Percentiles rank a stretch among this genome's conserved stretches.
Conservation (phyloP, 2,888 invertebrate species). For the Acanthosepion esculentum region DNA sequence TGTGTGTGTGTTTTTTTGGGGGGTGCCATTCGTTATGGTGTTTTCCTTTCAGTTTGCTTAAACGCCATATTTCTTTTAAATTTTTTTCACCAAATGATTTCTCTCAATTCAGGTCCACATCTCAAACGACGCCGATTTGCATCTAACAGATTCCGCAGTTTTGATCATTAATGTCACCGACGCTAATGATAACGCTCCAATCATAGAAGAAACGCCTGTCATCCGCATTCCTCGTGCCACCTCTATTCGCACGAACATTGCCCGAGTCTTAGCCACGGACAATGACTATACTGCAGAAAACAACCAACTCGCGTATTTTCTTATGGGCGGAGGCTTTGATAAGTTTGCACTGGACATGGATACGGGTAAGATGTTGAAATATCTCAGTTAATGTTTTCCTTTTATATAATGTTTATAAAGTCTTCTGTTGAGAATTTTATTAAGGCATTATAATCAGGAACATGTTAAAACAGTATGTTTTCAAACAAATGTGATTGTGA, state of each 20-base stretch:
- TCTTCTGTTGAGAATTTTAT: too few relatives aligned
- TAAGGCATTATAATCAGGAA: too few relatives aligned
- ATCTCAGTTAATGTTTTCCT: background rate
- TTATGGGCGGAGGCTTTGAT: constrained; percentile 51
- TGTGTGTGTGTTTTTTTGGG: too few relatives aligned
- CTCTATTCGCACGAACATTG: constrained; percentile 47
- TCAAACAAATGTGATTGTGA: too few relatives aligned
- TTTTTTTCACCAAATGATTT: background rate
- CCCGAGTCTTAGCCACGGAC: constrained; percentile 48
- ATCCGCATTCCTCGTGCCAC: constrained; percentile 43
- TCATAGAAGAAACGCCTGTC: constrained; percentile 40
- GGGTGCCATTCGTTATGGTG: too few relatives aligned
- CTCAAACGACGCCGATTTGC: constrained; percentile 36
- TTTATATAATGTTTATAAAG: too few relatives aligned
- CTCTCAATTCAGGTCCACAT: constrained; percentile 36
- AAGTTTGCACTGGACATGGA: constrained; percentile 51
- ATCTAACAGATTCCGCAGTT: background rate
- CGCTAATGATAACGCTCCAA: constrained; percentile 53
- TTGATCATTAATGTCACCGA: constrained; percentile 50
- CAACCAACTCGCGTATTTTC: constrained; percentile 49
- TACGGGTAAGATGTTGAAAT: constrained; percentile 49
- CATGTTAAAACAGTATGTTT: too few relatives aligned
- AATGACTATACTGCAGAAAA: constrained; percentile 49
- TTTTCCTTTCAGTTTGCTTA: too few relatives aligned
- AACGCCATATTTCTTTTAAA: too few relatives aligned